Evolutionary conservation across 1,140 invertebrate genomes (phyloP).

Genomic region (Anastrepha ludens): DNA sequence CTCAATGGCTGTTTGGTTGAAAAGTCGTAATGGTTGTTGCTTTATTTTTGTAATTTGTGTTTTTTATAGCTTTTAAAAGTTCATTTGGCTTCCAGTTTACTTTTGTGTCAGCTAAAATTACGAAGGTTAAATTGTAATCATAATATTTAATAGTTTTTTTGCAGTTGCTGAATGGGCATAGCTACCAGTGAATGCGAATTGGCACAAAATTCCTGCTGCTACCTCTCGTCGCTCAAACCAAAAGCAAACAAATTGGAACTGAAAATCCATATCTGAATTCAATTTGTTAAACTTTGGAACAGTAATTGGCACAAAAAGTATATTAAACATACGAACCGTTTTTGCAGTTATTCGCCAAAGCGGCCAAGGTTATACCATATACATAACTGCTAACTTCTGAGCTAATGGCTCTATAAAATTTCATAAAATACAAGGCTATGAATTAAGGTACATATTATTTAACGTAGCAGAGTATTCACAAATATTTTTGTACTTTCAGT

Average conservation of each 20-base stretch:
- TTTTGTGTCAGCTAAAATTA: not conserved
- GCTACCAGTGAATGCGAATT: not conserved
- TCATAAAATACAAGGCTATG: not conserved
- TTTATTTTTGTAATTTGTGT: conserved; percentile 9
- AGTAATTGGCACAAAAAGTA: conserved; percentile 16
- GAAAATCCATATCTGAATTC: conserved; percentile 24
- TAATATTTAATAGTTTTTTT: conserved; percentile 44
- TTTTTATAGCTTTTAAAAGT: conserved; percentile 39
- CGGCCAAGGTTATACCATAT: conserved; percentile 35
- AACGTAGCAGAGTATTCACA: too few relatives aligned
- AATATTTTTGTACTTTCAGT: too few relatives aligned
- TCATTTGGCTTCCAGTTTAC: conserved; percentile 27
- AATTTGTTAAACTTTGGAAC: conserved; percentile 5
- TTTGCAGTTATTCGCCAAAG: conserved; percentile 28
- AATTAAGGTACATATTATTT: not conserved
- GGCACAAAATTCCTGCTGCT: not conserved
- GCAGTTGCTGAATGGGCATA: not conserved
- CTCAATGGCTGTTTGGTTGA: not conserved
- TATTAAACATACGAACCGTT: conserved; percentile 16
- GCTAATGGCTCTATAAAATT: not conserved
- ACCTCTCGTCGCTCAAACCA: not conserved
- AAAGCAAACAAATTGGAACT: not conserved
- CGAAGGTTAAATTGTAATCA: conserved; percentile 41
- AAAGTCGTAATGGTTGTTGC: not conserved
- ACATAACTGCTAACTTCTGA: not conserved